These are phyloP conservation scores for Malurus cyaneus DNA, from an alignment of 2,113 vertebrate species.

Conservation along the genomic window DNA sequence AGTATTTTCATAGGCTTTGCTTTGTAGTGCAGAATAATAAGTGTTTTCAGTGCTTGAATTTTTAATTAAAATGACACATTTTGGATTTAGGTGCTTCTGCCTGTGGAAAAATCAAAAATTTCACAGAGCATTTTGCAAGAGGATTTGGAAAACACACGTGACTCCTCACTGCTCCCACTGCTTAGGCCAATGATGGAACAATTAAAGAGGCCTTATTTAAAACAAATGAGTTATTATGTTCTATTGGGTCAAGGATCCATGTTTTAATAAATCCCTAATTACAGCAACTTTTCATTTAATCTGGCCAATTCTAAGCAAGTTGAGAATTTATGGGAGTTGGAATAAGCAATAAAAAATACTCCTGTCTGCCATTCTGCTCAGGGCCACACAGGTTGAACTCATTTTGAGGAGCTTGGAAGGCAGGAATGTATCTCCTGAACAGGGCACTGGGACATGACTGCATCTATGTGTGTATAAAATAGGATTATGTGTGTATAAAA, in stretches of 20 bases:
- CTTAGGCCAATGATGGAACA: background rate
- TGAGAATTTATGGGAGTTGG: constrained; percentile 49
- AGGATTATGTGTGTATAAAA: background rate
- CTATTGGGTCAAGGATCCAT: constrained; percentile 29
- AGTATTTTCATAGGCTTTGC: background rate
- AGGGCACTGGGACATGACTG: background rate
- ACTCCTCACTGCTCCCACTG: background rate
- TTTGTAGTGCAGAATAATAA: background rate
- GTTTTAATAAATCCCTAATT: constrained; percentile 62
- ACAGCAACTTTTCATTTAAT: constrained; percentile 57
- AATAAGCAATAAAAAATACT: constrained; percentile 31
- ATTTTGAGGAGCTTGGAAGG: background rate
- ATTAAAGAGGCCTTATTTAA: constrained; percentile 38
- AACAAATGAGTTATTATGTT: constrained; percentile 46
- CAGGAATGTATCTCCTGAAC: background rate
- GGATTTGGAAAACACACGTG: background rate
- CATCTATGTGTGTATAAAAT: background rate
- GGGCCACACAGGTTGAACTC: constrained; percentile 59
- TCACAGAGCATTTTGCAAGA: background rate
- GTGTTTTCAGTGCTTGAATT: background rate
- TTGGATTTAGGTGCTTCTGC: background rate
- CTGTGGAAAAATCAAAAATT: background rate
- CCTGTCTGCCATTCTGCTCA: constrained; percentile 38
- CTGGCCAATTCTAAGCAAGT: constrained; percentile 25
- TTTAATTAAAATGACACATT: constrained; percentile 10